phyloP scores from a whole-genome alignment of 2,113 vertebrate species.

The Platysternon megacephalum region DNA sequence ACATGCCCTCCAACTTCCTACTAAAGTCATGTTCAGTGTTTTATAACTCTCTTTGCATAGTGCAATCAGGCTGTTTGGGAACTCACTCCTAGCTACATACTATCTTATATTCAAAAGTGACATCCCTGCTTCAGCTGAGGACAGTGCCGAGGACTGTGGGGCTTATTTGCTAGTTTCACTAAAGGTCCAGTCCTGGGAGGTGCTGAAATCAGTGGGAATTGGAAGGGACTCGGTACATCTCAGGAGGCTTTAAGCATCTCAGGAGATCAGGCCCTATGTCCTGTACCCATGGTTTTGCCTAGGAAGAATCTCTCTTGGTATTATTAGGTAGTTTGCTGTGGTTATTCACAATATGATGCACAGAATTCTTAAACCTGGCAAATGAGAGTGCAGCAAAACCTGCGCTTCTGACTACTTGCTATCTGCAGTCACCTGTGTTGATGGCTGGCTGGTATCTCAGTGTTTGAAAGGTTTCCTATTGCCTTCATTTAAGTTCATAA shows the following conservation, averaged over 20 bases:
- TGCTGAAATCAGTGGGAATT: not conserved
- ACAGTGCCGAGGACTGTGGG: not conserved
- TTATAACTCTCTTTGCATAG: not conserved
- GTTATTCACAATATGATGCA: not conserved
- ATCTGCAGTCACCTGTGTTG: not conserved
- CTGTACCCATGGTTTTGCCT: not conserved
- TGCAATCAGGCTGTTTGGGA: not conserved
- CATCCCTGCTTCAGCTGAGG: accelerated
- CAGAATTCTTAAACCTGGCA: not conserved
- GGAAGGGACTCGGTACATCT: not conserved
- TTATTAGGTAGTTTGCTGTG: not conserved
- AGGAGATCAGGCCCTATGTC: not conserved
- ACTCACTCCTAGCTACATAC: not conserved
- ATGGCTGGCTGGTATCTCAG: not conserved
- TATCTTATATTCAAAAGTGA: not conserved
- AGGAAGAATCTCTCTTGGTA: not conserved
- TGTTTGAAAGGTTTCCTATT: not conserved
- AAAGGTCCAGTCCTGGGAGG: not conserved
- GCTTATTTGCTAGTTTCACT: not conserved
- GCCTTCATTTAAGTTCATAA: not conserved
- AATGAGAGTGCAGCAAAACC: not conserved
- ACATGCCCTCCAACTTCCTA: accelerated
- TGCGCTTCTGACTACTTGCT: not conserved
- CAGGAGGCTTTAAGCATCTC: not conserved
- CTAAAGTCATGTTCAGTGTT: not conserved